Evolutionary conservation across 2,113 vertebrate genomes (phyloP), one percentile per base, ranked within the genome.

Genomic region (Ascaphus truei): DNA sequence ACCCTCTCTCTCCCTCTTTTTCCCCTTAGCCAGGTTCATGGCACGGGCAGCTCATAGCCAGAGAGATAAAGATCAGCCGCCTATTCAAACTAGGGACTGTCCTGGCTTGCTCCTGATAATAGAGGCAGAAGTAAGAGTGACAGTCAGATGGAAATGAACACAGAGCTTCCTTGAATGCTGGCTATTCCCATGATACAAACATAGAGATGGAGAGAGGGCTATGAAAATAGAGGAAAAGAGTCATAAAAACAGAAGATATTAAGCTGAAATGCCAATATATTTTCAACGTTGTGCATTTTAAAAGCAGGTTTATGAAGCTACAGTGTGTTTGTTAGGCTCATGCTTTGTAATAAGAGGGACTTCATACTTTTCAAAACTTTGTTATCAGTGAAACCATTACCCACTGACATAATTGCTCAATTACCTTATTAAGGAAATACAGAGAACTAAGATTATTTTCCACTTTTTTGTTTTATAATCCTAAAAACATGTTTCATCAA

Each of bases 261-360:
- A 72, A 90, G 87, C 83, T 81, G 83, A 92, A 93, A 94, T 93
- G 93, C 92, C 93, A 93, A 83, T 22, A 62, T 60, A 34, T 59
- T 58, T 45, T 43, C 30, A 59, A 55, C 15, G 41, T 55, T 59
- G 30, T 58, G n/a, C n/a, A n/a, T n/a, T n/a, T n/a, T n/a, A n/a
- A n/a, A n/a, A n/a, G n/a, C n/a, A n/a, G n/a, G n/a, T n/a, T n/a
- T n/a, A n/a, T n/a, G n/a, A n/a, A n/a, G n/a, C n/a, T n/a, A n/a
- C n/a, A n/a, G n/a, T n/a, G n/a, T n/a, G n/a, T n/a, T n/a, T n/a
- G n/a, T n/a, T n/a, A n/a, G n/a, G n/a, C n/a, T n/a, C n/a, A n/a
- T n/a, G n/a, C n/a, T n/a, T n/a, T n/a, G n/a, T n/a, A n/a, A n/a
- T n/a, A n/a, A n/a, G n/a, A n/a, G n/a, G 15, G 8, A 43, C 10